Percentiles rank a stretch among this genome's conserved stretches.
phyloP scores from a whole-genome alignment of 2,113 vertebrate species.

The Chaenocephalus aceratus region DNA sequence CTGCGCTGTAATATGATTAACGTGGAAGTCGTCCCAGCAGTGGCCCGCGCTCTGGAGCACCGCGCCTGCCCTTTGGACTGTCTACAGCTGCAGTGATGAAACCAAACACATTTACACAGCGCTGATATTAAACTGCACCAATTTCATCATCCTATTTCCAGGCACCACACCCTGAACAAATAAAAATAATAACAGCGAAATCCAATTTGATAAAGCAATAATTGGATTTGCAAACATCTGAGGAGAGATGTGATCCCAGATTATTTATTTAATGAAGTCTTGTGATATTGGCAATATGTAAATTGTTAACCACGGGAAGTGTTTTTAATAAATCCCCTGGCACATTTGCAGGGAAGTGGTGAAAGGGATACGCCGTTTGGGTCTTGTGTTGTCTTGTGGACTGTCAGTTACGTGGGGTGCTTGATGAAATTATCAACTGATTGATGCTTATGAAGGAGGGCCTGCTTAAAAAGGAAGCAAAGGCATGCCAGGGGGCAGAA shows the following conservation, averaged over 20 bases:
- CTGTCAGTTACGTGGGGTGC: conserved; percentile 50
- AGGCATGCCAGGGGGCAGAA: conserved; percentile 56
- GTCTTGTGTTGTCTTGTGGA: conserved; percentile 41
- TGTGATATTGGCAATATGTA: conserved; percentile 79
- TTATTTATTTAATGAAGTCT: conserved; percentile 82
- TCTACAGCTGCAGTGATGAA: conserved; percentile 76
- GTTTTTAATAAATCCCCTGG: conserved; percentile 68
- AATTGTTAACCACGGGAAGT: conserved; percentile 77
- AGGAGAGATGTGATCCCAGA: conserved; percentile 78
- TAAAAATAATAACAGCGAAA: conserved; percentile 76
- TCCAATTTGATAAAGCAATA: conserved; percentile 83
- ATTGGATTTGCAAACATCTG: conserved; percentile 83
- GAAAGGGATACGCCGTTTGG: conserved; percentile 74
- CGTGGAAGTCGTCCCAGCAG: conserved; percentile 70
- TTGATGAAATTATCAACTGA: conserved; percentile 77
- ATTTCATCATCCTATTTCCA: conserved; percentile 75
- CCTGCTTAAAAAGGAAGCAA: conserved; percentile 48
- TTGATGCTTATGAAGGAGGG: conserved; percentile 68
- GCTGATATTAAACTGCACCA: conserved; percentile 78
- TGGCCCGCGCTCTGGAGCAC: conserved; percentile 69
- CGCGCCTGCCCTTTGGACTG: conserved; percentile 75
- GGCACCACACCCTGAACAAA: conserved; percentile 71
- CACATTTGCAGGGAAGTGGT: conserved; percentile 56
- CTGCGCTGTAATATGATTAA: conserved; percentile 79
- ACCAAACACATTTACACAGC: conserved; percentile 81